Percentiles rank a stretch among this genome's conserved stretches.
Evolutionary conservation across 2,113 vertebrate genomes (phyloP).

Genomic region (Chaenocephalus aceratus): DNA sequence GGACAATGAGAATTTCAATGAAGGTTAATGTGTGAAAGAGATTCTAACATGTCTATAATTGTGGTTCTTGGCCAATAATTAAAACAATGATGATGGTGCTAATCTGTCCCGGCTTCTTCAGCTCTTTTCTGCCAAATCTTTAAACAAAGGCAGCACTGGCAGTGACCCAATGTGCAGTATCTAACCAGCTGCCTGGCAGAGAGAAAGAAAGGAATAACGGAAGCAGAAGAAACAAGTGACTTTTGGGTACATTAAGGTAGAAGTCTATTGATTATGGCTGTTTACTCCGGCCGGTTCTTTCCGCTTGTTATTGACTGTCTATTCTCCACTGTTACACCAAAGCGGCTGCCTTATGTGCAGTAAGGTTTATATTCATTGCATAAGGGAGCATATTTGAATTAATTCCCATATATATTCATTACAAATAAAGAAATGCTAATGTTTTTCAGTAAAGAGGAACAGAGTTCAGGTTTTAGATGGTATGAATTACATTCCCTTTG

Average conservation of each 20-base stretch:
- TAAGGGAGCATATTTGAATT: slow-evolving; percentile 22
- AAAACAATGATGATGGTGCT: neutral
- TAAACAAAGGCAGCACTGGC: slow-evolving; percentile 3
- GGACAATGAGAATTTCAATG: slow-evolving; percentile 2
- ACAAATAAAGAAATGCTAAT: slow-evolving; percentile 14
- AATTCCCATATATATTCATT: slow-evolving; percentile 6
- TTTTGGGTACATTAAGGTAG: slow-evolving; percentile 61
- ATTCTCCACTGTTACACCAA: slow-evolving; percentile 28
- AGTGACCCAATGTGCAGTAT: slow-evolving; percentile 14
- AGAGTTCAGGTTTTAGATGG: neutral
- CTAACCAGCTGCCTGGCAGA: slow-evolving; percentile 17
- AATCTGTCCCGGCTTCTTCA: slow-evolving; percentile 6
- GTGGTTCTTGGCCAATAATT: slow-evolving; percentile 4
- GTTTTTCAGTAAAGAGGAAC: neutral
- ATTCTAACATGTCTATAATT: slow-evolving; percentile 15
- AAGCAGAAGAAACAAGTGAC: slow-evolving; percentile 40
- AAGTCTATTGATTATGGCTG: slow-evolving; percentile 63
- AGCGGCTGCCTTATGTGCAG: slow-evolving; percentile 25
- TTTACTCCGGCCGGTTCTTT: slow-evolving; percentile 44
- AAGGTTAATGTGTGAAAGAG: slow-evolving; percentile 45
- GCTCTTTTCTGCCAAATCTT: neutral
- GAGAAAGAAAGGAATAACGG: slow-evolving; percentile 9
- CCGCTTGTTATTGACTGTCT: slow-evolving; percentile 66
- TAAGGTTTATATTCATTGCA: slow-evolving; percentile 32
- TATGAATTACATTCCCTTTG: neutral